Evolutionary conservation across 2,888 invertebrate species (phyloP), one percentile per base, ranked within the genome.

Genomic region (Sarcophaga subvicina): DNA sequence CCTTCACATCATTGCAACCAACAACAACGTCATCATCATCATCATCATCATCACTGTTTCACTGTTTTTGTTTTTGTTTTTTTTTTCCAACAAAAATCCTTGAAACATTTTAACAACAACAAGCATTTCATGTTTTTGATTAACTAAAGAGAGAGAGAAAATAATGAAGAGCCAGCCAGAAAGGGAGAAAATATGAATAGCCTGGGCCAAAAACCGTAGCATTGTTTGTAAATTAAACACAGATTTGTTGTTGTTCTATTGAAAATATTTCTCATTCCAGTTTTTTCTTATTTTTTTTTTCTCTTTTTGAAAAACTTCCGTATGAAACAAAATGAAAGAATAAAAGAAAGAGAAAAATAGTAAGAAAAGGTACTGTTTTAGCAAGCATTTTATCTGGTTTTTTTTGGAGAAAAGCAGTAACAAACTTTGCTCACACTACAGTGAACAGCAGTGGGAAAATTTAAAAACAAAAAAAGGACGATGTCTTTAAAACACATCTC

Each of bases 141-240:
- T 37, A 37, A 37, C 37, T 37, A 37, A 37, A 37, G 37, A 47
- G 45, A 54, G n/a, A 54, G 71, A 6, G 71, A 6, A 2, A 20
- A 11, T 14, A 59, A 69, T 20, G 12, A 47, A 63, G 63, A 27
- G 37, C 12, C 37, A 72, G 59, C 4, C 3, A 62, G 49, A 49
- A 25, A 60, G 20, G 5, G 59, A 70, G n/a, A 49, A n/a, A 12
- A 66, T 54, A 78, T 25, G 20, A 37, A 71, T 5, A 12, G 37
- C 67, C 27, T n/a, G 22, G 2, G 37, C 45, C 47, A 20, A 78
- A 45, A 25, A 5, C 12, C 4, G n/a, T 2, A 8, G 6, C 20
- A 64, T 84, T 87, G 73, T 80, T 83, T 80, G 63, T 54, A 70
- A 80, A 78, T 77, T 80, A 72, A 80, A 60, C 73, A 80, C 77